Evolutionary conservation across 2,797 vertebrate genomes (phyloP), one percentile per base, ranked within the genome.

Genomic region (Coreius guichenoti): DNA sequence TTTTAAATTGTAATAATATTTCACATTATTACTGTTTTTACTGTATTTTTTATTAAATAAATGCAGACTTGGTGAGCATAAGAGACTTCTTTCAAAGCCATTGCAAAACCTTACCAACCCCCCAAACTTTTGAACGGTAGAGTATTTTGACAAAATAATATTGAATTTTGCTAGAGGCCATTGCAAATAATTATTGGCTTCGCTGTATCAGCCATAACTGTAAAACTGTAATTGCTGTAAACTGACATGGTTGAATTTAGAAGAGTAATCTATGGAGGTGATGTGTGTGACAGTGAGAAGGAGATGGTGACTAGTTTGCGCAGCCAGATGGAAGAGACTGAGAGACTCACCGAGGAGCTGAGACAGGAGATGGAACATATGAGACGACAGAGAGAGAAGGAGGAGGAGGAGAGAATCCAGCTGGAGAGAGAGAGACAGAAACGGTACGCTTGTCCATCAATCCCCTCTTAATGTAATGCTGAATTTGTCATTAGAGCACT

Each of bases 291-390:
- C 91, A 96, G 95, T 84, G 93, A 95, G 90, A 90, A 75, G 3
- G 93, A 95, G 87, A 90, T 83, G 0, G 81, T 92, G 9, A 89
- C 65, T 23, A 89, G 88, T n/a, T 90, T 97, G 85, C 93, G 82
- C 82, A 92, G 89, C 67, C 95, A 96, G 90, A 84, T 96, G 39
- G 88, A 92, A 49, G 93, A 96, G 86, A 91, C 94, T 84, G 91
- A 95, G 81, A 91, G 89, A 76, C 93, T 94, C 67, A 91, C 92
- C 74, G 94, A 92, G 87, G 93, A 93, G 33, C 84, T 95, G 1
- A 93, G 94, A 89, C 93, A 91, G 78, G 92, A 92, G 68, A 92
- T 88, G 31, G 90, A 93, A 63, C 90, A 93, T 47, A 91, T 97
- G 70, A 94, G 91, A 87, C 90, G 39, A 26, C 92, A 93, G 70